Evolutionary conservation across 2,888 invertebrate genomes (phyloP).

Genomic region (Pristionchus arcanus): DNA sequence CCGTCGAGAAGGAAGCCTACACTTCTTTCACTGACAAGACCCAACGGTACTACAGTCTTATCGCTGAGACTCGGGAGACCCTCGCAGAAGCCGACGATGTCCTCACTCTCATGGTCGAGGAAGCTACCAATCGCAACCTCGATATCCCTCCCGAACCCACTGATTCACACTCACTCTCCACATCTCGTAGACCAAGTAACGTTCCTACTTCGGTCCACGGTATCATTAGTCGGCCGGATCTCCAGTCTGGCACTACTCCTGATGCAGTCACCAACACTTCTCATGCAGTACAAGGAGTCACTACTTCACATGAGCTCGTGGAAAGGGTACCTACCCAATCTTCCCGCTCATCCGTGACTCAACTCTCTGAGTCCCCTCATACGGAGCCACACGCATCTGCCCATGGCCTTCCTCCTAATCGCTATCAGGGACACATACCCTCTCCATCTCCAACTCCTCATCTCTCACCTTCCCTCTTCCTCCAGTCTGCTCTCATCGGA

Average conservation of each 20-base stretch:
- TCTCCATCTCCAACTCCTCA: not conserved
- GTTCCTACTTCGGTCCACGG: no score
- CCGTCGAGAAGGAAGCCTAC: not conserved
- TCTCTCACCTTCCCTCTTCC: not conserved
- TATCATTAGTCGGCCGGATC: no score
- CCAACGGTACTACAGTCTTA: not conserved
- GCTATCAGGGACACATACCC: not conserved
- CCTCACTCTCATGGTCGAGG: not conserved
- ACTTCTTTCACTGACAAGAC: not conserved
- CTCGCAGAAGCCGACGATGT: conserved; percentile 4
- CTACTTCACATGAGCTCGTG: not conserved
- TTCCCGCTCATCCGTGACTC: not conserved
- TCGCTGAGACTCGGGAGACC: not conserved
- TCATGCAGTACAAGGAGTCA: not conserved
- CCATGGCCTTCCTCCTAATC: not conserved
- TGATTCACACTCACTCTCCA: not conserved
- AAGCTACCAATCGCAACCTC: not conserved
- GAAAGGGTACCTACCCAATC: not conserved
- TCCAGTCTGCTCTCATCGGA: not conserved
- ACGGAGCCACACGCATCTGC: not conserved
- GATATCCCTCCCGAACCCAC: not conserved
- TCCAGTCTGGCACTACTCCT: no score
- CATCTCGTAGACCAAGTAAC: not conserved
- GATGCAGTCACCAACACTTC: not conserved
- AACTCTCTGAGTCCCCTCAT: not conserved